These are phyloP conservation scores for Drosophila cardini DNA, from an alignment of 1,140 invertebrate genomes.

Conservation along the genomic window DNA sequence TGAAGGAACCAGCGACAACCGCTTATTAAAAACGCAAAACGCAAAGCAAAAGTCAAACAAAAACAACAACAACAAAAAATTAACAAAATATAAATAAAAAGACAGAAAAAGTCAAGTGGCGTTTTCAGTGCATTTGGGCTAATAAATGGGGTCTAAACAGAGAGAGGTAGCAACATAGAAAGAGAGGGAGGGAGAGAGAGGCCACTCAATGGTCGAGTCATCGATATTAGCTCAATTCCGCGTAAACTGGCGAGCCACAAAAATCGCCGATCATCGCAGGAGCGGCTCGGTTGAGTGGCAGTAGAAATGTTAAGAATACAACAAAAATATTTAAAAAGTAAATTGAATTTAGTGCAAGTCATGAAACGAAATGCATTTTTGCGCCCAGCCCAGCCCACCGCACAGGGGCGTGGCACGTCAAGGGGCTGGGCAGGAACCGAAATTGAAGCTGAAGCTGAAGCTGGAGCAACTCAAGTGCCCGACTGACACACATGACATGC, in stretches of 20 bases:
- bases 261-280: conserved; percentile 79
- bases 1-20: conserved; percentile 61
- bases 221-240: conserved; percentile 82
- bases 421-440: conserved; percentile 21
- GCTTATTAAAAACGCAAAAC: conserved; percentile 77
- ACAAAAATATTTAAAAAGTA: conserved; percentile 75
- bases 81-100: too few relatives aligned
- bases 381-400: conserved; percentile 31
- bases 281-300: conserved; percentile 75
- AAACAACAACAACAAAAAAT: background rate
- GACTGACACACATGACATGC: conserved; percentile 76
- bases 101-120: conserved; percentile 61
- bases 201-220: conserved; percentile 80
- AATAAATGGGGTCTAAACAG: conserved; percentile 60
- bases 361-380: conserved; percentile 80
- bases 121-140: conserved; percentile 65
- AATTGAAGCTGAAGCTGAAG: conserved; percentile 9
- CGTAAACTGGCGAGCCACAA: conserved; percentile 53
- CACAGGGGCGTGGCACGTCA: conserved; percentile 57
- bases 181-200: conserved; percentile 9
- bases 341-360: conserved; percentile 80
- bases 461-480: conserved; percentile 63
- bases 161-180: background rate
- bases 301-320: conserved; percentile 41
- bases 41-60: conserved; percentile 41